Percentiles rank a stretch among this genome's conserved stretches.
Evolutionary conservation across 1,140 invertebrate species (phyloP).

Genomic region (Pissodes strobi): DNA sequence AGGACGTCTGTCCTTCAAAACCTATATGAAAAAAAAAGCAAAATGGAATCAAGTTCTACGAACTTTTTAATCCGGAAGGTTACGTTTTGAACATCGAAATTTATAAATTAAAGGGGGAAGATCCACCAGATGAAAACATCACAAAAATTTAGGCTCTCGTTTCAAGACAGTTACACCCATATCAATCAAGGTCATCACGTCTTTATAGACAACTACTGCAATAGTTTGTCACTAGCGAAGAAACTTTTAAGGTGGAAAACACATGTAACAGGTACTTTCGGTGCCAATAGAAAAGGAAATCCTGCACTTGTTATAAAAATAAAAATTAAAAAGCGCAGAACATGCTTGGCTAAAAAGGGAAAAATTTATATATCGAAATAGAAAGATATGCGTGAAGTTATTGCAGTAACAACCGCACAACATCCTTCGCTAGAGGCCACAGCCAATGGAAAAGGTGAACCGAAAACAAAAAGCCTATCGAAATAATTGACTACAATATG

Average conservation of each 20-base stretch:
- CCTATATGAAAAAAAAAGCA: conserved; percentile 15
- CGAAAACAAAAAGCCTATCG: conserved; percentile 39
- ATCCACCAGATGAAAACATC: not conserved
- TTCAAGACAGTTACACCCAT: conserved; percentile 3
- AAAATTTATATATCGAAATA: too few species aligned
- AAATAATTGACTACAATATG: conserved; percentile 37
- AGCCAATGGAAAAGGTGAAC: conserved; percentile 31
- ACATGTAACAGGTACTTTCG: not conserved
- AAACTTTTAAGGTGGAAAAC: not conserved
- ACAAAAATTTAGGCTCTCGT: not conserved
- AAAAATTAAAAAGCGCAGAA: conserved; percentile 9
- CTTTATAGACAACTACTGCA: conserved; percentile 19
- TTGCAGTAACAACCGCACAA: conserved; percentile 37
- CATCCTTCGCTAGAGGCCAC: conserved; percentile 31
- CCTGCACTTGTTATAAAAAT: not conserved
- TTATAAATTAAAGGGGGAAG: not conserved
- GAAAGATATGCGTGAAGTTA: conserved; percentile 43
- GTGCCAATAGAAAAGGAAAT: conserved; percentile 1
- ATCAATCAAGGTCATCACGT: conserved; percentile 14
- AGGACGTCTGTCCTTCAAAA: conserved; percentile 3
- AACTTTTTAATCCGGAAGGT: conserved; percentile 3
- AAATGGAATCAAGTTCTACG: conserved; percentile 10
- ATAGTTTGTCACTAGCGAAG: conserved; percentile 3
- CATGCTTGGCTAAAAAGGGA: not conserved
- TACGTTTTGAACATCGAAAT: conserved; percentile 19